Evolutionary conservation across 1,140 invertebrate genomes (phyloP), one percentile per base, ranked within the genome.

Genomic region (Nebria ingens): DNA sequence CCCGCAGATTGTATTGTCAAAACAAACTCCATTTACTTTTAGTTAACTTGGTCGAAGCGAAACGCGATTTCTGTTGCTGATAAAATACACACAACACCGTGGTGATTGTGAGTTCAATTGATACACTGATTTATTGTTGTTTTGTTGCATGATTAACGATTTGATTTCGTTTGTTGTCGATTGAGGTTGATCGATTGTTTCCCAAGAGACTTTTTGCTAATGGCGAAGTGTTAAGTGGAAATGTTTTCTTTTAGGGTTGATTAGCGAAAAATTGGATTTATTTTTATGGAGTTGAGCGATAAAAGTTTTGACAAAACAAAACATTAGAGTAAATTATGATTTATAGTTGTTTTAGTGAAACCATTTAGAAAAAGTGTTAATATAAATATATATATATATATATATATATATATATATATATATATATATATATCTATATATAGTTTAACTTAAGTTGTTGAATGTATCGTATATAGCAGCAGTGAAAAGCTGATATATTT

Each of bases 31-130:
- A 45, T 45, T 45, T 45, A 45, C 17, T 45, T 45, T 45, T 45
- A 45, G 40, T 45, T 45, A 45, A 45, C 40, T 45, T 17, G 40
- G n/a, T n/a, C n/a, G n/a, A n/a, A n/a, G n/a, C n/a, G n/a, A n/a
- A n/a, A n/a, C n/a, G n/a, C n/a, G 17, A 45, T 6, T 45, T 45
- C 40, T 6, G 15, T 17, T 4, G 9, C 15, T 17, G 40, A 45
- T 45, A 45, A 45, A 17, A 45, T 45, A 9, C 25, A n/a, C n/a
- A n/a, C n/a, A n/a, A 34, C 6, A 34, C 25, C 25, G 6, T 34
- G 25, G 6, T 34, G 6, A 9, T n/a, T 34, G 25, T 34, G 6
- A 34, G 6, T 34, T 34, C n/a, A n/a, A n/a, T 34, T 34, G 25
- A 34, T 34, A 34, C 25, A 34, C 25, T 34, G 25, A 34, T 34